Base-by-base conservation (phyloP, 37 sponge, comb jelly and placozoan genomes). In the Axinella damicornis region DNA sequence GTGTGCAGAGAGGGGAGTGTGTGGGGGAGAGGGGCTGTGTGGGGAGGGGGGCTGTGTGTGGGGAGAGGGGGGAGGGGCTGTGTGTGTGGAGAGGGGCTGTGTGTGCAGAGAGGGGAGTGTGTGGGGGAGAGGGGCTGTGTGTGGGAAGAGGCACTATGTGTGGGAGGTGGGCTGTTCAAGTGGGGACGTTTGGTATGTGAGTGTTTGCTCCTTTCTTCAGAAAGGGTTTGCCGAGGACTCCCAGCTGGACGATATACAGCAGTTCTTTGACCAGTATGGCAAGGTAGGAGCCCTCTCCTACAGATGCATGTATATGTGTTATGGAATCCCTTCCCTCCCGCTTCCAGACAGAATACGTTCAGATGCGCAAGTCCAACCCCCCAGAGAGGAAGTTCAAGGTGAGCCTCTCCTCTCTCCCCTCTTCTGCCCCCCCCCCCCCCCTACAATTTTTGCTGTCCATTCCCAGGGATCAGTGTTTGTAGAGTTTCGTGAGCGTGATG, bases 401-500 rank as follows among this genome's bases (percentile, higher is more conserved):
- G 27, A 15, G 9, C 6, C 46, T 1, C 16, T 31, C 31, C 65
- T 9, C 13, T 46, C 28, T 9, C 32, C 30, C 16, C 11, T 73
- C 46, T 46, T 46, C 2, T 21, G 34, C 32, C 65, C 18, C 13
- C 15, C 46, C 46, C 9, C 20, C 16, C 61, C 32, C 65, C 18
- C 13, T 46, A 16, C n/a, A 33, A 24, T 12, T 24, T 6, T 12
- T 31, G 1, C 2, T 20, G 20, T 56, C 37, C 19, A 12, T 28
- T 53, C 18, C 11, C 72, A 93, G 91, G 94, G 94, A 18, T 95
- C 95, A 27, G 84, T 95, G 21, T 95, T 95, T 88, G 95, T 73
- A 12, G 95, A 88, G 53, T 87, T 73, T 71, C 31, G 61, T 55
- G 63, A 60, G 73, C 76, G 65, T 31, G 20, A 24, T 0, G 41